Evolutionary conservation across 2,113 vertebrate species (phyloP), one percentile per base, ranked within the genome.

Genomic region (Fulica atra): DNA sequence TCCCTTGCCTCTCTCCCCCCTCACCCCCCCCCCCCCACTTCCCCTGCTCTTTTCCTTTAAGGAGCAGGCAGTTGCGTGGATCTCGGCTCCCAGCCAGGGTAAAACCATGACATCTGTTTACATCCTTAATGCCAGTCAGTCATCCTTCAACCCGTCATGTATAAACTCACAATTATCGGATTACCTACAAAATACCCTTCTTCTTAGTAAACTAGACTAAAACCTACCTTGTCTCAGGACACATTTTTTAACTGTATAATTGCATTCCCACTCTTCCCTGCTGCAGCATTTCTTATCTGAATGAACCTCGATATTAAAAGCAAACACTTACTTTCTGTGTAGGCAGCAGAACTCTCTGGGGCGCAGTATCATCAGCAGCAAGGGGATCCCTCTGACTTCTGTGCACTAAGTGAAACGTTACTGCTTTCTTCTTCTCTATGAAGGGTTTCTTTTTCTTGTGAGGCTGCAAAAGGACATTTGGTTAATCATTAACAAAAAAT

Each of bases 321-420:
- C 0, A 0, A 88, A 5, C 48, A 86, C 29, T 92, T 96, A 98
- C 98, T 85, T 98, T 98, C 56, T 98, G 98, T 42, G 98, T 89
- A 7, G 98, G 99, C 84, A 99, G 93, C 33, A 99, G 98, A 92
- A 99, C 99, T 76, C 99, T 98, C 85, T 99, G 99, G 3, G 99
- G 99, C 2, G 99, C 99, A 13, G 97, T 99, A 80, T 99, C 99
- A 79, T 99, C 99, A 11, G 99, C 99, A 16, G 98, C 99, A 87
- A 99, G 97, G 0, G 99, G 99, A 87, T 99, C 99, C 78, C 98
- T 98, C 96, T 99, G 99, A 97, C 99, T 99, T 91, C 99, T 98
- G 97, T 99, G 99, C 69, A 99, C 99, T 24, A 99, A 98, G 86
- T 99, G 99, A 95, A 99, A 99, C 18, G 99, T 99, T 57, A 99